Base-by-base conservation (phyloP, 2,113 vertebrate genomes). In the Benthochromis sp. region DNA sequence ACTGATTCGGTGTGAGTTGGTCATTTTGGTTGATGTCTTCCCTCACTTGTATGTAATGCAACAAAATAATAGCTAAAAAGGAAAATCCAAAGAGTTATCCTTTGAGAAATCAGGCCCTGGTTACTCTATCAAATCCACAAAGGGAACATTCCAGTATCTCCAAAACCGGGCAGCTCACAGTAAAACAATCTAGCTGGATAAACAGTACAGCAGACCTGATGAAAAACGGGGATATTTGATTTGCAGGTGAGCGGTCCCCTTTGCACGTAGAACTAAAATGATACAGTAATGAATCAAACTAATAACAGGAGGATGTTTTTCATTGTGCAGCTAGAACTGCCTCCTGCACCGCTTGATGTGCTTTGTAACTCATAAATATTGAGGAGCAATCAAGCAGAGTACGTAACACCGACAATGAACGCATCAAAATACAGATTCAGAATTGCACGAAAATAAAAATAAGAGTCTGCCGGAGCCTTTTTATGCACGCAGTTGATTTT, bases 381-480 rank as follows among this genome's bases (percentile, higher is more conserved):
- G 17, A 84, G 86, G 47, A 87, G 57, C 34, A 86, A 86, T 85
- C 55, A 86, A 83, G 50, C 45, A 66, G 78, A 76, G 38, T 43
- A 61, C 34, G 61, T 83, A 54, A 81, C 29, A 21, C 9, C 16
- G 71, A 43, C 61, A 66, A 73, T 81, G 38, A 85, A 16, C 14
- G 19, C 31, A 84, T 63, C 81, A 14, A 61, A 84, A 84, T n/a
- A 78, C 21, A 38, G 7, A 82, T 57, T 54, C 31, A 31, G 6
- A 34, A 12, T 87, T 83, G 71, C 84, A 92, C 87, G 14, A 93
- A 92, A 92, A 86, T 89, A 89, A 57, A 92, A 69, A 69, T 69
- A 69, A 38, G 34, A 66, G 61, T 29, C 89, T 93, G 71, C 59
- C 90, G 45, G 40, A 84, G 53, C 53, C 80, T 85, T 76, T 45